Evolutionary conservation across 2,113 vertebrate species (phyloP), one percentile per base, ranked within the genome.

Genomic region (Oryzias woworae): DNA sequence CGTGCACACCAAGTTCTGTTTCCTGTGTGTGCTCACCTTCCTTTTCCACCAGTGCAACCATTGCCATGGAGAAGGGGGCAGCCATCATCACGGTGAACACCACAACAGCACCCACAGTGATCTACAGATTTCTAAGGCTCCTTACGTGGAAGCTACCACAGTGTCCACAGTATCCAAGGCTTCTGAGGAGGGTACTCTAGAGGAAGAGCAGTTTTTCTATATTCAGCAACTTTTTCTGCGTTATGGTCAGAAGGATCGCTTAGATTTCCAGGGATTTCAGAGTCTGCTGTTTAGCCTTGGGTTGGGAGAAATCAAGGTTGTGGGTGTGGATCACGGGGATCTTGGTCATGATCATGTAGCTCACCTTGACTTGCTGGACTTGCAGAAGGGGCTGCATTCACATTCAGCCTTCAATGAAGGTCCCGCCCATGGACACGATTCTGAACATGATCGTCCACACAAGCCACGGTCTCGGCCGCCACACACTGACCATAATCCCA

Each of bases 1-100:
- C 76, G 84, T 93, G 81, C 96, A 96, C 92, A 96, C 96, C 69
- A 95, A 94, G 86, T 96, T 99, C 87, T 98, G 96, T 89, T 93
- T 99, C 91, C 93, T 99, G 88, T 98, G 96, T 85, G 92, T 98
- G 90, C 90, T 99, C 90, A 96, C 96, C 53, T 94, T 98, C 87
- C 77, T 97, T 77, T 95, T 95, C 84, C 94, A 97, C 85, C 95
- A 96, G 58, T 96, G 94, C 87, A 93, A 89, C 90, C 95, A 93
- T 69, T 95, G 95, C 83, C 94, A 96, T 63, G 92, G 79, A 66
- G 91, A 92, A 54, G 89, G 80, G 3, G 92, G 94, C 56, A 5
- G 49, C 58, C 91, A 93, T 73, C 81, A 87, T 18, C 80, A 85
- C 8, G 51, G 23, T 8, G 79, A 45, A 8, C 87, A 85, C 59